Evolutionary conservation across 2,113 vertebrate genomes (phyloP).

Genomic region (Regulus satrapa): DNA sequence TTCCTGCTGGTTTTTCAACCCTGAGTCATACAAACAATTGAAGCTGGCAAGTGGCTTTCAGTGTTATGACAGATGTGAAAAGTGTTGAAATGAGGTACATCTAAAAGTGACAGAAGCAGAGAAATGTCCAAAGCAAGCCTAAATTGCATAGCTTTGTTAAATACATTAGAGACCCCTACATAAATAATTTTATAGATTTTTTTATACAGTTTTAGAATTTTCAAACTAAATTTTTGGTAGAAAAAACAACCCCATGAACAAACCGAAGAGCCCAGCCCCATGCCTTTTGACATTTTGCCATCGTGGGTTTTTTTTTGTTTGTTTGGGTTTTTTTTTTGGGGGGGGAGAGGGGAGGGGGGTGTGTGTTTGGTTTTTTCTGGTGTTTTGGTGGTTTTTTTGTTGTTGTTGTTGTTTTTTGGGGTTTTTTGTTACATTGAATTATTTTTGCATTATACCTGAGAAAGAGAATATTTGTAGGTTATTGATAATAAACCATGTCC

Average conservation of each 20-base stretch:
- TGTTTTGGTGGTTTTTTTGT: too few relatives aligned
- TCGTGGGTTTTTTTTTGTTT: neutral
- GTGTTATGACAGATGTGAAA: neutral
- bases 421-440: neutral
- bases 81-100: neutral
- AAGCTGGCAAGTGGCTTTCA: neutral
- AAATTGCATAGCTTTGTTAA: neutral
- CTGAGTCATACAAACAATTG: neutral
- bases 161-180: neutral
- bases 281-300: neutral
- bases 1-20: neutral
- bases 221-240: neutral
- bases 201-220: neutral
- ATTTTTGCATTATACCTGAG: neutral
- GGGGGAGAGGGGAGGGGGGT: too few relatives aligned
- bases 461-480: neutral
- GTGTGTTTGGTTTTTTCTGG: too few relatives aligned
- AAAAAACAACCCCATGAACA: neutral
- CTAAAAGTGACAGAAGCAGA: neutral
- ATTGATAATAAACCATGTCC: neutral
- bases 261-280: neutral
- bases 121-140: neutral
- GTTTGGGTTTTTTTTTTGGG: fast-evolving
- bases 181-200: neutral
- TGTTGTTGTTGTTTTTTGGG: neutral